A percentile compares a stretch with the other conserved stretches of the same genome.
phyloP scores from a whole-genome alignment of 1,140 invertebrate species.

The Tetramorium parvispinum region DNA sequence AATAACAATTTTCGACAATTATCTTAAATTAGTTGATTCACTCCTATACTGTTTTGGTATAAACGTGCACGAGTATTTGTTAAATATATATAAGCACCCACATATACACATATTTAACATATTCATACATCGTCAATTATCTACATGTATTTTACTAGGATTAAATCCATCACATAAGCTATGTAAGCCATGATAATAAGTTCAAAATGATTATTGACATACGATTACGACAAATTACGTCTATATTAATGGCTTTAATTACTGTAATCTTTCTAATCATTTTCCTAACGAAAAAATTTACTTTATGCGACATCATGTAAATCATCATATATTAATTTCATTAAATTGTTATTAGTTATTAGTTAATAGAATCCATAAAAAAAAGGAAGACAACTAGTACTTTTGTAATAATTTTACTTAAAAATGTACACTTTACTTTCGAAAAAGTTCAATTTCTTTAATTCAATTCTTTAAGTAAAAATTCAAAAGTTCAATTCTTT shows the following conservation, averaged over 20 bases:
- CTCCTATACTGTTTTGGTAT: conserved; percentile 42
- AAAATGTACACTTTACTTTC: neutral
- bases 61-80: conserved; percentile 58
- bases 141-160: conserved; percentile 42
- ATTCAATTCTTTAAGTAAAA: neutral
- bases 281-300: neutral
- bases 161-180: conserved; percentile 15
- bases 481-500: neutral
- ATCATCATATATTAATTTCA: neutral
- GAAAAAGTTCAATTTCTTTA: neutral
- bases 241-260: neutral
- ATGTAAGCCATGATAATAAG: conserved; percentile 17
- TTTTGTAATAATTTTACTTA: neutral
- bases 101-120: neutral
- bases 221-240: conserved; percentile 15
- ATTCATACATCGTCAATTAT: conserved; percentile 49
- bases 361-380: neutral
- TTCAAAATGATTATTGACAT: conserved; percentile 9
- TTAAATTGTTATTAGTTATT: neutral
- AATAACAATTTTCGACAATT: conserved; percentile 70
- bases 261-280: neutral
- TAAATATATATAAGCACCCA: conserved; percentile 61
- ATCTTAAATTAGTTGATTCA: conserved; percentile 73
- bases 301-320: neutral
- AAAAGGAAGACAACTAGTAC: neutral